Evolutionary conservation across 2,888 invertebrate genomes (phyloP).

Genomic region (Acrobeloides nanus): DNA sequence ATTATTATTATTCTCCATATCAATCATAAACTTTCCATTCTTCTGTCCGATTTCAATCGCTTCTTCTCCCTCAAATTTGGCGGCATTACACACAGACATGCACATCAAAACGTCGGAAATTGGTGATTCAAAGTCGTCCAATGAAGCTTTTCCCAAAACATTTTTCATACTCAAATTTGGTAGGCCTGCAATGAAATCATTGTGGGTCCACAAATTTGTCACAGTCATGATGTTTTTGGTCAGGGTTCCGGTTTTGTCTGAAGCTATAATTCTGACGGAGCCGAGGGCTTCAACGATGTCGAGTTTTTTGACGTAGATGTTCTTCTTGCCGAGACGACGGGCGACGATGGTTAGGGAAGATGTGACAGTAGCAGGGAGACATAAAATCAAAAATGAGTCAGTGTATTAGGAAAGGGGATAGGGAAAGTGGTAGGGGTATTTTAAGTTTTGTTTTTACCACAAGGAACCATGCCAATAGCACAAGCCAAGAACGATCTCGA

Average conservation of each 20-base stretch:
- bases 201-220: conserved; percentile 47
- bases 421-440: conserved; percentile 48
- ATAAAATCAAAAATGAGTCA: conserved; percentile 46
- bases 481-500: conserved; percentile 27
- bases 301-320: conserved; percentile 75
- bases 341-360: conserved; percentile 57
- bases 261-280: conserved; percentile 86
- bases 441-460: conserved; percentile 39
- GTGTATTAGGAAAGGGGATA: conserved; percentile 51
- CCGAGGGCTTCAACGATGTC: conserved; percentile 64
- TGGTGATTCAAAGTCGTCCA: conserved; percentile 38
- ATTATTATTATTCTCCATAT: no score
- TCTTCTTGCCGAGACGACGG: conserved; percentile 99
- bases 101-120: conserved; percentile 44
- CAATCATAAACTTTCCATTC: conserved; percentile 12
- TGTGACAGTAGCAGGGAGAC: conserved; percentile 51
- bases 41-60: no score
- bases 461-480: no score
- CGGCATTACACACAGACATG: conserved; percentile 49
- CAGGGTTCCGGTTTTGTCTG: conserved; percentile 92
- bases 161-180: no score
- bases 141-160: conserved; percentile 32
- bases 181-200: no score
- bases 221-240: conserved; percentile 85
- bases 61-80: conserved; percentile 13